Percentiles rank a stretch among this genome's conserved stretches.
phyloP scores from a whole-genome alignment of 2,113 vertebrate genomes.

The Oryzias celebensis region DNA sequence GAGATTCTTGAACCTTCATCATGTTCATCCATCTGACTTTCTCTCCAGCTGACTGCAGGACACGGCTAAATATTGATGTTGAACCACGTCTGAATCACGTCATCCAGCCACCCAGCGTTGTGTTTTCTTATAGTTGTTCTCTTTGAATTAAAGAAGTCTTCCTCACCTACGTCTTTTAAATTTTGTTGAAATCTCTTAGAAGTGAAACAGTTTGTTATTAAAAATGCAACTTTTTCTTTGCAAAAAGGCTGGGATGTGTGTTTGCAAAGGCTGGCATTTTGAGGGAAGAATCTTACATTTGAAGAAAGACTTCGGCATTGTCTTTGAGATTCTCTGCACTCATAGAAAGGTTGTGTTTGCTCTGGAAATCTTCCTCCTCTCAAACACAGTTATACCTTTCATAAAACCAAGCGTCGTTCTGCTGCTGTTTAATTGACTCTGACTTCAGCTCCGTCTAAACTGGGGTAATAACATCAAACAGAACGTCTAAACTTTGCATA shows the following conservation, averaged over 20 bases:
- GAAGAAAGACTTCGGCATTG: slow-evolving; percentile 76
- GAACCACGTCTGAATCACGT: too few relatives aligned
- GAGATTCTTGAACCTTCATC: too few relatives aligned
- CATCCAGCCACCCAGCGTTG: too few relatives aligned
- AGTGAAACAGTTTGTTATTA: slow-evolving; percentile 59
- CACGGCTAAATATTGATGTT: too few relatives aligned
- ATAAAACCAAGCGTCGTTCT: slow-evolving; percentile 17
- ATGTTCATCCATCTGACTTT: too few relatives aligned
- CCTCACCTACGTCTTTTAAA: too few relatives aligned
- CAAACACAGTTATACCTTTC: slow-evolving; percentile 17
- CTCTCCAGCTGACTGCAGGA: too few relatives aligned
- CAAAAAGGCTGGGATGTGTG: slow-evolving; percentile 23
- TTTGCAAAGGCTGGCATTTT: slow-evolving; percentile 52
- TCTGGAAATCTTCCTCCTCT: slow-evolving; percentile 45
- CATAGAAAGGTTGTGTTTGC: slow-evolving; percentile 60
- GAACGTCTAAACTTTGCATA: slow-evolving; percentile 49
- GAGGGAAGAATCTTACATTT: slow-evolving; percentile 57
- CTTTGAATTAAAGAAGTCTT: too few relatives aligned
- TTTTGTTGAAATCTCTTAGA: slow-evolving; percentile 1
- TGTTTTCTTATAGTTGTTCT: too few relatives aligned
- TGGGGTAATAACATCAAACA: slow-evolving; percentile 50
- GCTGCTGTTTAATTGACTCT: slow-evolving; percentile 51
- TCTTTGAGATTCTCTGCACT: slow-evolving; percentile 58
- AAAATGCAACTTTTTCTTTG: slow-evolving; percentile 55
- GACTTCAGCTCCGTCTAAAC: slow-evolving; percentile 42